Evolutionary conservation across 2,113 vertebrate genomes (phyloP).

Genomic region (Petaurus breviceps): DNA sequence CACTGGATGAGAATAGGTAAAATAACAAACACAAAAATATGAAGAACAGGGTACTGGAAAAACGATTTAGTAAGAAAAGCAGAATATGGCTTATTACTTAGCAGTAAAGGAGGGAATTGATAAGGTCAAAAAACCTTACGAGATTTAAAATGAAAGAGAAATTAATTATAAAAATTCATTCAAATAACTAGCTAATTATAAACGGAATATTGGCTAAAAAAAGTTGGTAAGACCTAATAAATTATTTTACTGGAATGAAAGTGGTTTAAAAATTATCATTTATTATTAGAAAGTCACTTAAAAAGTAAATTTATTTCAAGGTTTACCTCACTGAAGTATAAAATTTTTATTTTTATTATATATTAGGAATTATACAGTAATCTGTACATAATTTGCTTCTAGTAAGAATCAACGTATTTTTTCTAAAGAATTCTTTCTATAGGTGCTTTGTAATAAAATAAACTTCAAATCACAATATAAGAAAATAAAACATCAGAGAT

Average conservation of each 20-base stretch:
- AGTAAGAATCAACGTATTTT: not conserved
- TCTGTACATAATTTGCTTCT: not conserved
- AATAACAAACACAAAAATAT: not conserved
- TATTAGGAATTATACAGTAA: slow-evolving; percentile 16
- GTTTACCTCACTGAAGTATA: not conserved
- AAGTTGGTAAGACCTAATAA: slow-evolving; percentile 3
- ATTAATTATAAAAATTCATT: not conserved
- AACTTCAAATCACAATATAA: not conserved
- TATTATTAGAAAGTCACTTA: slow-evolving; percentile 22
- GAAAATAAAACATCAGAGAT: not conserved
- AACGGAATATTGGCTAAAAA: slow-evolving; percentile 24
- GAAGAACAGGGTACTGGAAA: not conserved
- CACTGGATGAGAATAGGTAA: not conserved
- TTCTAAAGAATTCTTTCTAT: not conserved
- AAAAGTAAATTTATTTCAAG: slow-evolving; percentile 34
- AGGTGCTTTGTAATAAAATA: too few species aligned
- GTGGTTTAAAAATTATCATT: slow-evolving; percentile 7
- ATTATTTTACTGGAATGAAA: slow-evolving; percentile 22
- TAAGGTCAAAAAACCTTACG: slow-evolving; percentile 10
- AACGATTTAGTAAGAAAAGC: not conserved
- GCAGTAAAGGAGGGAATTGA: not conserved
- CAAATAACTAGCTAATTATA: slow-evolving; percentile 1
- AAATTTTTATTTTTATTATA: slow-evolving; percentile 41
- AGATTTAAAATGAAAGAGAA: not conserved
- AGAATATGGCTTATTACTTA: not conserved